Evolutionary conservation across 1,140 invertebrate species (phyloP).

Genomic region (Ganaspis sp.): DNA sequence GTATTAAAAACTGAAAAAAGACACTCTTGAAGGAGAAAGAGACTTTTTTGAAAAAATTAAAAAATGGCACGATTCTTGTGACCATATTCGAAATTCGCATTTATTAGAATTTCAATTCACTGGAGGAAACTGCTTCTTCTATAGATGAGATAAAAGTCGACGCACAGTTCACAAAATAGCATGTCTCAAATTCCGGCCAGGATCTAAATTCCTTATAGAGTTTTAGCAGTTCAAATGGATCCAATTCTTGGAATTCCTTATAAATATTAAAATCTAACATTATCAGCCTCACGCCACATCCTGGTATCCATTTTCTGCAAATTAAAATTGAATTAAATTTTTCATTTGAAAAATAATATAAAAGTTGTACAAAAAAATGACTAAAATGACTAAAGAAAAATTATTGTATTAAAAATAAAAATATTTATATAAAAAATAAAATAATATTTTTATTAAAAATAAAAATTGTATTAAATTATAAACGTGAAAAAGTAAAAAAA

Average conservation of each 20-base stretch:
- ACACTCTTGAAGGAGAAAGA: no score
- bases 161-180: constrained; percentile 38
- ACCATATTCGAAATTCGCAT: background rate
- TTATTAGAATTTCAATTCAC: background rate
- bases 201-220: constrained; percentile 70
- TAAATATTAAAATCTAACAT: constrained; percentile 68
- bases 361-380: constrained; percentile 1
- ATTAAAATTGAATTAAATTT: constrained; percentile 38
- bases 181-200: constrained; percentile 70
- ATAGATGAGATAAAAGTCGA: background rate
- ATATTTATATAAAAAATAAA: no score
- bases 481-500: no score
- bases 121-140: background rate
- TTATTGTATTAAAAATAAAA: no score
- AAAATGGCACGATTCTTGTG: no score
- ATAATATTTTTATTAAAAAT: no score
- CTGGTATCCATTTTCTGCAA: constrained; percentile 72
- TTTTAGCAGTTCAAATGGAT: constrained; percentile 62
- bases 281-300: constrained; percentile 73
- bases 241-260: constrained; percentile 72
- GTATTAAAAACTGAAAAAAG: no score
- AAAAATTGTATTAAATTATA: no score
- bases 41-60: no score
- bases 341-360: constrained; percentile 16
- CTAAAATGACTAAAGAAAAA: no score